A percentile compares a stretch with the other conserved stretches of the same genome.
These are phyloP conservation scores for Drosophila pseudotalamancana DNA, from an alignment of 2,888 invertebrate species.

Conservation along the genomic window DNA sequence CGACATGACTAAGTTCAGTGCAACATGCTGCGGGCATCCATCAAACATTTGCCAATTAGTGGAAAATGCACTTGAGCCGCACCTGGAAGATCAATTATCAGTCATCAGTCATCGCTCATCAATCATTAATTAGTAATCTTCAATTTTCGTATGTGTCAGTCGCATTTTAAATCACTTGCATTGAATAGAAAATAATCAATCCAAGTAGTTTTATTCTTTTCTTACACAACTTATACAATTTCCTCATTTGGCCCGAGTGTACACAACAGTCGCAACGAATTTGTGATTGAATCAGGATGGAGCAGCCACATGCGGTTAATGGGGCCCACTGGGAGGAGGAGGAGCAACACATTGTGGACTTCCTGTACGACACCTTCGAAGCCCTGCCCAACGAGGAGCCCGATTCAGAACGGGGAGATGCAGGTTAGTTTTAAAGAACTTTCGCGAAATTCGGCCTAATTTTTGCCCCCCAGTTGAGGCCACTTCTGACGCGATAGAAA, in stretches of 20 bases:
- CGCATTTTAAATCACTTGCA: not conserved
- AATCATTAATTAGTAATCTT: not conserved
- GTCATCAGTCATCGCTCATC: not conserved
- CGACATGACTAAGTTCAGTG: constrained; percentile 17
- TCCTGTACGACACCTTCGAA: not conserved
- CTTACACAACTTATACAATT: not conserved
- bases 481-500: too few relatives aligned
- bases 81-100: not conserved
- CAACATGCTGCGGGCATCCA: constrained; percentile 45
- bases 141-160: not conserved
- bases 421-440: not conserved
- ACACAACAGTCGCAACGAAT: not conserved
- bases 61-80: constrained; percentile 5
- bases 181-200: not conserved
- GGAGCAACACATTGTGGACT: not conserved
- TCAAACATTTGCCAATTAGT: constrained; percentile 22
- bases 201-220: constrained; percentile 4
- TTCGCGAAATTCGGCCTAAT: not conserved
- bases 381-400: not conserved
- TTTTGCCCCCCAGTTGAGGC: not conserved
- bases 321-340: not conserved
- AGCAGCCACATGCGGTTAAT: not conserved
- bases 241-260: not conserved
- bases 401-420: not conserved
- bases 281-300: not conserved